These are phyloP conservation scores for Cryptoprocta ferox DNA, from an alignment of 2,797 vertebrate genomes.

Conservation along the genomic window DNA sequence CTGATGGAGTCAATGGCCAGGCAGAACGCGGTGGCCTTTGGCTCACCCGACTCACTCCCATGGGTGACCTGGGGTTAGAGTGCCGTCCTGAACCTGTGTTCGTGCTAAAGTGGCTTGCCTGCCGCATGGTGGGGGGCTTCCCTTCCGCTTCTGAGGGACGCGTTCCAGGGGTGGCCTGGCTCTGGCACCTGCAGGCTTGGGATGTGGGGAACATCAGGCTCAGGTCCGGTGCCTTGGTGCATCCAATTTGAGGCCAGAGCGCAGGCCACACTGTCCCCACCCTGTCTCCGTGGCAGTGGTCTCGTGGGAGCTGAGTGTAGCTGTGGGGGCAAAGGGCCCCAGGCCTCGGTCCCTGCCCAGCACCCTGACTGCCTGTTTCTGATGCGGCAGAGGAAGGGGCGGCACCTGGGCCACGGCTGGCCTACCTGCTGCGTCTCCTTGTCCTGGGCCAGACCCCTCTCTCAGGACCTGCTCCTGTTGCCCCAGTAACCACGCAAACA, in stretches of 20 bases:
- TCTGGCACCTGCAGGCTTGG: neutral
- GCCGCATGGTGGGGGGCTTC: neutral
- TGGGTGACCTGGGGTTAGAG: neutral
- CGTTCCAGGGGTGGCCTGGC: neutral
- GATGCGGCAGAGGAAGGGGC: neutral
- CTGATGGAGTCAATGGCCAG: neutral
- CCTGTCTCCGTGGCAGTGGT: fast-evolving
- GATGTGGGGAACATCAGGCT: neutral
- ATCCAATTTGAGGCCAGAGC: neutral
- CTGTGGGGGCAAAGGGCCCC: neutral
- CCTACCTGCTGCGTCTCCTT: neutral
- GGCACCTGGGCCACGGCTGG: neutral
- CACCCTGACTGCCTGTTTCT: fast-evolving
- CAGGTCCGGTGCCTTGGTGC: neutral
- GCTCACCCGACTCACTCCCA: neutral
- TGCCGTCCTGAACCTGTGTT: neutral
- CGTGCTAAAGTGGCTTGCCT: neutral
- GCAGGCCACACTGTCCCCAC: neutral
- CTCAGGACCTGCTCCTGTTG: neutral
- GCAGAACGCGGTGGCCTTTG: neutral
- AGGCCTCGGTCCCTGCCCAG: fast-evolving
- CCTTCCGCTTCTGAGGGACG: neutral
- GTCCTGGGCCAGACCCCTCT: too few relatives aligned
- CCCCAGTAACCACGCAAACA: neutral
- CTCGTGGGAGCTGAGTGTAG: neutral